These are phyloP conservation scores for Tinea semifulvella DNA, from an alignment of 2,888 invertebrate species.

Conservation along the genomic window DNA sequence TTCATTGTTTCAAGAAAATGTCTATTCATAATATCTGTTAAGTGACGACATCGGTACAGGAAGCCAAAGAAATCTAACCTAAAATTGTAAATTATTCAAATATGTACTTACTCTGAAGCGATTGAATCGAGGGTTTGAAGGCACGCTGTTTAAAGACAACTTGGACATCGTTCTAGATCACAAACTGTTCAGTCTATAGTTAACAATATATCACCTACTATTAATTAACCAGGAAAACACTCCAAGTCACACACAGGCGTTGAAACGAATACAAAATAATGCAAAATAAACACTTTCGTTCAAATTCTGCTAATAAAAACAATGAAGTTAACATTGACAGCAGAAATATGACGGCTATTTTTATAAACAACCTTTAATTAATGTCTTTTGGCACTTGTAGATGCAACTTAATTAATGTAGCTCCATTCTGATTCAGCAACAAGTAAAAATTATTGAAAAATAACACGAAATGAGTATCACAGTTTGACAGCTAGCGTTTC, in stretches of 20 bases:
- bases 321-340: constrained; percentile 38
- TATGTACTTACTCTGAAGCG: constrained; percentile 50
- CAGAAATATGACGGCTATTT: background rate
- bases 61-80: constrained; percentile 7
- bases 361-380: background rate
- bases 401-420: background rate
- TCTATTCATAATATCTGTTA: no score
- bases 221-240: background rate
- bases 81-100: background rate
- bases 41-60: no score
- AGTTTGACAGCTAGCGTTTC: constrained; percentile 30
- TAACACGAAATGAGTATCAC: constrained; percentile 8
- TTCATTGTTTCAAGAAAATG: background rate
- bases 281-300: constrained; percentile 9
- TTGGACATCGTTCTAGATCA: constrained; percentile 46
- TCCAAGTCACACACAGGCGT: constrained; percentile 17
- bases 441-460: background rate
- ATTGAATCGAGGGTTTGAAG: constrained; percentile 56
- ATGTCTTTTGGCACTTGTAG: background rate
- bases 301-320: constrained; percentile 28
- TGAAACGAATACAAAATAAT: constrained; percentile 5
- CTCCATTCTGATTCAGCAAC: background rate
- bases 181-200: constrained; percentile 17
- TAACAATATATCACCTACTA: background rate
- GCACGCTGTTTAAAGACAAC: constrained; percentile 56